Conservation (phyloP, 2,888 invertebrate genomes). For the Pristionchus arcanus region DNA sequence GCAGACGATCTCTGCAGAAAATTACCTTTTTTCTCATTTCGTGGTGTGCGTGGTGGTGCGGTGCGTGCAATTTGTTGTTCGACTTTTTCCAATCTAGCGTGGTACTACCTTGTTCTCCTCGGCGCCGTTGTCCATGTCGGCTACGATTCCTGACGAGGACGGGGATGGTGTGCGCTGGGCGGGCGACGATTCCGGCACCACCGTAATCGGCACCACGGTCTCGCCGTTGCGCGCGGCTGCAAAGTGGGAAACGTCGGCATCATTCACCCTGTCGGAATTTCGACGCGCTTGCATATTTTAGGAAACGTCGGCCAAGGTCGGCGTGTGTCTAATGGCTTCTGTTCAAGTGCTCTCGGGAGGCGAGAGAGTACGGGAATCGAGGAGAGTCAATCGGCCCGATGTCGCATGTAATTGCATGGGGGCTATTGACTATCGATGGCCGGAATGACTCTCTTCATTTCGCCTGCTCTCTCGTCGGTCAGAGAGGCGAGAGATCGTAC, state of each 20-base stretch:
- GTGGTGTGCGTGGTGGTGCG: constrained; percentile 6
- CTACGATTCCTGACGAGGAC: constrained; percentile 44
- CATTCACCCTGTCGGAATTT: background rate
- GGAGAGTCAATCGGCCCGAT: background rate
- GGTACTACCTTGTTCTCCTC: constrained; percentile 51
- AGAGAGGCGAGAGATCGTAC: background rate
- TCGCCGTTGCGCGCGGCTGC: constrained; percentile 46
- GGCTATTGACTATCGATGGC: background rate
- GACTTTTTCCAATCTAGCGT: background rate
- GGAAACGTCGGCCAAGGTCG: constrained; percentile 41
- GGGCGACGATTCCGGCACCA: constrained; percentile 38
- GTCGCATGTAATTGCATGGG: background rate
- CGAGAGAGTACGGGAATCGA: background rate
- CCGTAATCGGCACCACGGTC: constrained; percentile 50
- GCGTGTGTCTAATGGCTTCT: constrained; percentile 33
- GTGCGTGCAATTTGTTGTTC: background rate
- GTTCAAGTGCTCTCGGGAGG: constrained; percentile 4
- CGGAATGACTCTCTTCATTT: background rate
- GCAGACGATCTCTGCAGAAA: constrained; percentile 51
- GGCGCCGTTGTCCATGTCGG: constrained; percentile 46
- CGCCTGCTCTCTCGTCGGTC: background rate
- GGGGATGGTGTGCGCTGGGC: constrained; percentile 48
- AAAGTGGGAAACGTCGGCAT: constrained; percentile 10
- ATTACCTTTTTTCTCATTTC: background rate
- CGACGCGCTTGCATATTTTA: background rate